These are phyloP conservation scores for Aplodontia rufa DNA, from an alignment of 2,113 vertebrate species.

Conservation along the genomic window DNA sequence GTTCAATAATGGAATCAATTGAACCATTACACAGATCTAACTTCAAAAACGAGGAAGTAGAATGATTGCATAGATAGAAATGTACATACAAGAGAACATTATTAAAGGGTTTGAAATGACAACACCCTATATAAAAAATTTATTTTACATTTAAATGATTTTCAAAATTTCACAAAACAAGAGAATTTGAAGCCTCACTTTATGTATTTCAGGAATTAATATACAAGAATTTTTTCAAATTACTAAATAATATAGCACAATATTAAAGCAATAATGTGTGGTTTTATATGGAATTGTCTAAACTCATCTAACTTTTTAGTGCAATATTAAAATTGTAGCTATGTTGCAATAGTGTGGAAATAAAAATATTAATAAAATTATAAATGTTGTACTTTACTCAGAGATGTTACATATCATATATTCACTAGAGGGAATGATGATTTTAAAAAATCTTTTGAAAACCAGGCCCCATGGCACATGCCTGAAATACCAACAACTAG, in stretches of 20 bases:
- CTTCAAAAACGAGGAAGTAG: not conserved
- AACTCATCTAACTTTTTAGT: not conserved
- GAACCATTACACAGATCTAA: not conserved
- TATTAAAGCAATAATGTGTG: not conserved
- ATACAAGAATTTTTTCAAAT: not conserved
- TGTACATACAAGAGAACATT: not conserved
- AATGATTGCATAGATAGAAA: not conserved
- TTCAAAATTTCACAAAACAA: not conserved
- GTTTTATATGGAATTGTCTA: not conserved
- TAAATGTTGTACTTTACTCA: not conserved
- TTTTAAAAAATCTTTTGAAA: not conserved
- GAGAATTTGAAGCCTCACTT: not conserved
- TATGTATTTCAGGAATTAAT: not conserved
- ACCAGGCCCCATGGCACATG: too few species aligned
- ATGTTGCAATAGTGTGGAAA: not conserved
- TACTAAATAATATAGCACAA: not conserved
- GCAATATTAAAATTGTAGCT: not conserved
- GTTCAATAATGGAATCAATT: not conserved
- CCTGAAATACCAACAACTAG: too few species aligned
- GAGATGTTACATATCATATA: not conserved
- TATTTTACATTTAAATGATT: not conserved
- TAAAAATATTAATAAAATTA: constrained; percentile 26
- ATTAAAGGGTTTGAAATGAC: not conserved
- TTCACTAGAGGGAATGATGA: not conserved
- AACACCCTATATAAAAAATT: not conserved